Base-by-base conservation (phyloP, 2,113 vertebrate genomes). In the Lepidiolamprologus cunningtoni region DNA sequence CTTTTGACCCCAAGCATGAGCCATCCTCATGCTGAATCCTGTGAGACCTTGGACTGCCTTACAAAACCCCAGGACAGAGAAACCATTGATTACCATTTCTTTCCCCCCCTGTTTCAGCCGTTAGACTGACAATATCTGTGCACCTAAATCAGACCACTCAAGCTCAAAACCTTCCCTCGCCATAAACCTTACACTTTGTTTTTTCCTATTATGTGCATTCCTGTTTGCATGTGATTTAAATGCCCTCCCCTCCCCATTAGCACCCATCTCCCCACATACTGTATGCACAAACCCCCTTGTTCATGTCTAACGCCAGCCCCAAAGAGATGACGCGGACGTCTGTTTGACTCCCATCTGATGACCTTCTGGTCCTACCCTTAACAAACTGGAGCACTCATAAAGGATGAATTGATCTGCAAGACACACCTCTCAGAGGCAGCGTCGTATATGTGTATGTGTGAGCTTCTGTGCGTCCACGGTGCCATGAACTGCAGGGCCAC, bases 341-440 rank as follows among this genome's bases (percentile, higher is more conserved):
- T 90, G 71, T 87, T 92, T 91, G 89, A 93, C 90, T 94, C 92
- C 92, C 93, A 95, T 96, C 96, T 95, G 96, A 96, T 96, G 95
- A 96, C 96, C 96, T 96, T 96, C 92, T 95, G 88, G 89, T 92
- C 86, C 63, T 78, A 81, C 91, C 90, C 87, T 94, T 81, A 88
- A 90, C 92, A 92, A 91, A 94, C 91, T 63, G 85, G 83, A 87
- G 88, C 78, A 26, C 82, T 95, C 90, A 96, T 96, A 96, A 97
- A 94, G 94, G 92, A 91, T 57, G 94, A 92, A 96, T 96, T 96
- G 96, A 96, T 96, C 91, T 91, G 91, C 52, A 89, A 82, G 89
- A 89, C 84, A 58, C 55, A 63, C 86, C 87, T 95, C 92, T 92
- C 84, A 28, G 76, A 90, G 81, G 80, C 87, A 52, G 89, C 54